Evolutionary conservation across 2,888 invertebrate genomes (phyloP).

Genomic region (Xylota sylvarum): DNA sequence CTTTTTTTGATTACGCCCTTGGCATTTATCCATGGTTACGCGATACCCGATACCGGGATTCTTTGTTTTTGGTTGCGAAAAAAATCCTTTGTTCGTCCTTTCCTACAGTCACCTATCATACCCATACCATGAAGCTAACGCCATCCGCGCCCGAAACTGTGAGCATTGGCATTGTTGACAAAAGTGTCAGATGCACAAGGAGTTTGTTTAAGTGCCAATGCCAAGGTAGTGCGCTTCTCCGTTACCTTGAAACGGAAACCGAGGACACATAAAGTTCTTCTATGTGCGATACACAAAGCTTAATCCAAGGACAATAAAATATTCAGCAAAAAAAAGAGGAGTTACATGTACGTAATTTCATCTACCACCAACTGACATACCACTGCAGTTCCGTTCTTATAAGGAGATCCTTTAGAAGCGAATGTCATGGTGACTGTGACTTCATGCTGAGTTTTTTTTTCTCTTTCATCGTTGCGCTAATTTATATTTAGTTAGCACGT

Average conservation of each 20-base stretch:
- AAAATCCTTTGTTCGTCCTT: conserved; percentile 67
- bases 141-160: conserved; percentile 25
- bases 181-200: conserved; percentile 74
- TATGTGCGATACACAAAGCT: conserved; percentile 56
- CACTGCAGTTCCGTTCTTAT: conserved; percentile 42
- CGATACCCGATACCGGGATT: conserved; percentile 66
- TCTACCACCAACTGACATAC: conserved; percentile 30
- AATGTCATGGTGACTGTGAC: conserved; percentile 73
- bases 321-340: conserved; percentile 58
- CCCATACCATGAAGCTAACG: too few relatives aligned
- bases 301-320: conserved; percentile 77
- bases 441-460: conserved; percentile 44
- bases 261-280: conserved; percentile 66
- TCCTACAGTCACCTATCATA: too few relatives aligned
- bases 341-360: conserved; percentile 39
- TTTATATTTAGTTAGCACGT: conserved; percentile 77
- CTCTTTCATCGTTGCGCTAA: conserved; percentile 50
- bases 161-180: conserved; percentile 65
- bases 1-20: conserved; percentile 76
- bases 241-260: conserved; percentile 72
- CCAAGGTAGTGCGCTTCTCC: conserved; percentile 68
- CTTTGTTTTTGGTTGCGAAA: conserved; percentile 57
- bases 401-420: conserved; percentile 30
- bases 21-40: conserved; percentile 77
- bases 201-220: conserved; percentile 73